Evolutionary conservation across 92 coral and sea anemone genomes (phyloP).

Genomic region (Bergia puertoricense): DNA sequence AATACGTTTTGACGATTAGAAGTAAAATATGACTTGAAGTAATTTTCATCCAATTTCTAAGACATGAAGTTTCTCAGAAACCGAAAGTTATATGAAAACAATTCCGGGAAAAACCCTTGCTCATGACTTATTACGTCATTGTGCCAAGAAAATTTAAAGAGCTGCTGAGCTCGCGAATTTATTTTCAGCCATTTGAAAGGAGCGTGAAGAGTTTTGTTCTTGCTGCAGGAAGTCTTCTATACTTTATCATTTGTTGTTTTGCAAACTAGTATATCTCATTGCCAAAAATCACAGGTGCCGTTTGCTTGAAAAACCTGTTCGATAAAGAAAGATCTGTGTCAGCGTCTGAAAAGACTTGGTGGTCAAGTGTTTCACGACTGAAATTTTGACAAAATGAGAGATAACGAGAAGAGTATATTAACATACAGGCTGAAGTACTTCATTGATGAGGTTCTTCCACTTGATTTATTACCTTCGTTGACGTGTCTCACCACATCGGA

Average conservation of each 20-base stretch:
- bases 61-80: conserved; percentile 26
- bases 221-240: neutral
- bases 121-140: conserved; percentile 2
- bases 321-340: neutral
- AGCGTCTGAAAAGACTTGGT: neutral
- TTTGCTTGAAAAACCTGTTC: neutral
- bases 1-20: too few relatives aligned
- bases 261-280: neutral
- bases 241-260: neutral
- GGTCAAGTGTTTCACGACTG: neutral
- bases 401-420: conserved; percentile 53
- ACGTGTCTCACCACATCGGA: conserved; percentile 56
- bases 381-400: conserved; percentile 45
- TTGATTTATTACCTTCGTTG: conserved; percentile 58
- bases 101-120: too few relatives aligned
- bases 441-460: conserved; percentile 62
- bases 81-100: too few relatives aligned
- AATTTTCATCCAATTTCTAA: conserved; percentile 64
- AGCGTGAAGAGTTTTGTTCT: too few relatives aligned
- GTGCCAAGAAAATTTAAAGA: neutral
- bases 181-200: neutral
- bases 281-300: neutral
- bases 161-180: neutral
- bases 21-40: conserved; percentile 24
- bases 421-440: conserved; percentile 62